Conservation (phyloP, 2,888 invertebrate species). For the Tiliacea citrago region DNA sequence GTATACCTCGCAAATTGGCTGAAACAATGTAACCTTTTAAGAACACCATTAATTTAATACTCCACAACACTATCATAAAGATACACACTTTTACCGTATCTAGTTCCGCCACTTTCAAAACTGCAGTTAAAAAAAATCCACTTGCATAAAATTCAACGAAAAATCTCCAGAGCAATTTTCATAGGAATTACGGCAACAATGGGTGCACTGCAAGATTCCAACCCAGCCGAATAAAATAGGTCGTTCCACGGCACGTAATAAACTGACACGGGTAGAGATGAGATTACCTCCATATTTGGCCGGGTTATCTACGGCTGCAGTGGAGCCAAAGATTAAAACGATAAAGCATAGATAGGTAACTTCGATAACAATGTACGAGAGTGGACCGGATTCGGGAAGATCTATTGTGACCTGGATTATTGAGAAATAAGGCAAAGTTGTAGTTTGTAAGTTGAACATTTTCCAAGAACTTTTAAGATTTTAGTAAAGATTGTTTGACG, state of each 20-base stretch:
- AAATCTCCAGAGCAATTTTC: conserved; percentile 47
- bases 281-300: conserved; percentile 88
- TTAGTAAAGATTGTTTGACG: conserved; percentile 31
- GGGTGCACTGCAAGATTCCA: conserved; percentile 71
- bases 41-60: conserved; percentile 17
- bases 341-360: conserved; percentile 60
- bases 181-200: conserved; percentile 50
- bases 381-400: conserved; percentile 30
- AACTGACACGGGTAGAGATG: conserved; percentile 77
- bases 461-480: conserved; percentile 52
- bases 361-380: conserved; percentile 49
- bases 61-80: conserved; percentile 12
- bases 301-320: conserved; percentile 84
- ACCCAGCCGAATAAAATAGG: conserved; percentile 78
- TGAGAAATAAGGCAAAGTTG: conserved; percentile 5
- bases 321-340: conserved; percentile 66
- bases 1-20: not conserved
- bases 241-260: conserved; percentile 78
- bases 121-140: conserved; percentile 41
- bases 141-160: conserved; percentile 34
- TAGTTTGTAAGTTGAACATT: conserved; percentile 44
- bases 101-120: conserved; percentile 19
- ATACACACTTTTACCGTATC: conserved; percentile 31
- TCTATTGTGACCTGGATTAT: conserved; percentile 42
- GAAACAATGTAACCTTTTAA: not conserved